Percentiles rank a stretch among this genome's conserved stretches.
phyloP scores from a whole-genome alignment of 2,797 vertebrate genomes.

The Leptodactylus fallax region DNA sequence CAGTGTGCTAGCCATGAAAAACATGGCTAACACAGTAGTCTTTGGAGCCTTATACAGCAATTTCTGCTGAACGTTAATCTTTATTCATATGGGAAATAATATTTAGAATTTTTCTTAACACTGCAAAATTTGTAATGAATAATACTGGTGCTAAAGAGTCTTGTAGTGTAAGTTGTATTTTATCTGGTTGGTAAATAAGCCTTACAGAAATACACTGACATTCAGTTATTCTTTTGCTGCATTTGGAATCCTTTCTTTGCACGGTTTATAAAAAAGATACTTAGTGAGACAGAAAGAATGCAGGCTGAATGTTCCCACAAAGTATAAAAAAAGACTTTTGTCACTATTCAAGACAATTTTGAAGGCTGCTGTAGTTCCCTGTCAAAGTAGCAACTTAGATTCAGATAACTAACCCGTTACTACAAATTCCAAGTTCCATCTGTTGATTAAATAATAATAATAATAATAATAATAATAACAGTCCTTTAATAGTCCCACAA shows the following conservation, averaged over 20 bases:
- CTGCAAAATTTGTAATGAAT: not conserved
- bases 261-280: slow-evolving; percentile 24
- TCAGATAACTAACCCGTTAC: not conserved
- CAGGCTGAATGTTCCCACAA: slow-evolving; percentile 1
- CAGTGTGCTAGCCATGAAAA: too few species aligned
- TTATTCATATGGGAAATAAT: too few species aligned
- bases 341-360: not conserved
- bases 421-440: not conserved
- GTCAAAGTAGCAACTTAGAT: slow-evolving; percentile 26
- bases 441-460: too few species aligned
- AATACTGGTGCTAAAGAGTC: not conserved
- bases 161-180: not conserved
- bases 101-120: not conserved
- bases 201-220: not conserved
- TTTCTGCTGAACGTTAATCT: too few species aligned
- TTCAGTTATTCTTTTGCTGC: slow-evolving; percentile 1
- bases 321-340: not conserved
- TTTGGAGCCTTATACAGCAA: too few species aligned
- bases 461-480: too few species aligned
- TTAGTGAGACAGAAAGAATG: slow-evolving; percentile 11
- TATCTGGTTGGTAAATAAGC: not conserved
- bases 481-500: too few species aligned
- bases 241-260: slow-evolving; percentile 17
- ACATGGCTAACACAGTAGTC: too few species aligned
- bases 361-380: slow-evolving; percentile 29